phyloP scores from a whole-genome alignment of 2,888 invertebrate species.

The Noctua fimbriata region DNA sequence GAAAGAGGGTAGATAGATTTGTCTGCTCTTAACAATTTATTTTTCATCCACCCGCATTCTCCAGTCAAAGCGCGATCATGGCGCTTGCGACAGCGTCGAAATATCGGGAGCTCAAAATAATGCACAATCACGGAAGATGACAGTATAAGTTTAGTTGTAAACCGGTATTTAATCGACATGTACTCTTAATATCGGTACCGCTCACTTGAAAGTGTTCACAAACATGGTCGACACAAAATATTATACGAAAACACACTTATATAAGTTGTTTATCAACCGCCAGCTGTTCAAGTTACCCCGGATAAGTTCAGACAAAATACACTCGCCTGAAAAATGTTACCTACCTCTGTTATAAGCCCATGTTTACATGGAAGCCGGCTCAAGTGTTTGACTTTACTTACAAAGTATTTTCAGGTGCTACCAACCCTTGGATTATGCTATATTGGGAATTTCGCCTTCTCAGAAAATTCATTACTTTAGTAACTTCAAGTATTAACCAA shows the following conservation, averaged over 20 bases:
- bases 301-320: conserved; percentile 34
- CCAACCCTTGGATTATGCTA: not conserved
- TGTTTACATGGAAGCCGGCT: conserved; percentile 31
- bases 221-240: not conserved
- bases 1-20: too few species aligned
- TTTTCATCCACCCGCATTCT: too few species aligned
- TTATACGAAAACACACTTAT: conserved; percentile 17
- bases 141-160: too few species aligned
- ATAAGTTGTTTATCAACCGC: conserved; percentile 11
- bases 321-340: conserved; percentile 35
- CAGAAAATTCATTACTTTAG: conserved; percentile 1
- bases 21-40: too few species aligned
- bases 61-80: too few species aligned
- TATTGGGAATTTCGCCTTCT: not conserved
- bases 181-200: not conserved
- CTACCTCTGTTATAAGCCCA: not conserved
- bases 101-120: too few species aligned
- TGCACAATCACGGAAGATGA: too few species aligned
- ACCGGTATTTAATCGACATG: too few species aligned
- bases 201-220: not conserved
- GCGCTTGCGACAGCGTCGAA: too few species aligned
- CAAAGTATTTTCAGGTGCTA: conserved; percentile 37
- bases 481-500: not conserved
- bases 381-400: conserved; percentile 41
- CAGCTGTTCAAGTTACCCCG: conserved; percentile 11